Evolutionary conservation across 2,113 vertebrate genomes (phyloP), one percentile per base, ranked within the genome.

Genomic region (Gambusia affinis): DNA sequence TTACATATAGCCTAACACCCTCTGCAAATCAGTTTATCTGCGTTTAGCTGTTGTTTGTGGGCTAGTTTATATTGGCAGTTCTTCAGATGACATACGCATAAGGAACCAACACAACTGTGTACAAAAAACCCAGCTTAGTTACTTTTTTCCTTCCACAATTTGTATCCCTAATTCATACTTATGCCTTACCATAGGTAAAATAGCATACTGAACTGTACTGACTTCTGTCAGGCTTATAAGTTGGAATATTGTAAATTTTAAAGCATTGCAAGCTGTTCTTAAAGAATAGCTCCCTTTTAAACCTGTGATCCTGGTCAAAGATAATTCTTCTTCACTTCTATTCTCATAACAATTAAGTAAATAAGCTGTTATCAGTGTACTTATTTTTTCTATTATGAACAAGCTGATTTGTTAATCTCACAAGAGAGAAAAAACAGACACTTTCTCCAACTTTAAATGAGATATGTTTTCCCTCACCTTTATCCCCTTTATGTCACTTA

Each of bases 391-490:
- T 61, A 5, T 67, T 39, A 31, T 61, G 15, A 70, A 60, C 73
- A 74, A 15, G 19, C 6, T 67, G 61, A 71, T 87, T 72, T 84
- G 61, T 72, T 72, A 78, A 44, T 63, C n/a, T 79, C 29, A 42
- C 10, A 3, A 29, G 69, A 51, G 14, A 19, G 12, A 24, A 30
- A 29, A 72, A 14, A 19, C 33, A 65, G 57, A 60, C 4, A 12
- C 28, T 15, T 6, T 24, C 15, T 10, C 14, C 35, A 24, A 19
- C 27, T 61, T 80, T 71, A 54, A 68, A 57, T 72, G 60, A 33
- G 12, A 2, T 31, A n/a, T 37, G 1, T 39, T 4, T 8, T 67
- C 8, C 1, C 2, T 75, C 24, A 14, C 61, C 27, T 64, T 62
- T 30, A 35, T 33, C 24, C 10, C 61, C 27, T 64, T 62, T 30